Base-by-base conservation (phyloP, 2,113 vertebrate species). In the Chascanopsetta lugubris region DNA sequence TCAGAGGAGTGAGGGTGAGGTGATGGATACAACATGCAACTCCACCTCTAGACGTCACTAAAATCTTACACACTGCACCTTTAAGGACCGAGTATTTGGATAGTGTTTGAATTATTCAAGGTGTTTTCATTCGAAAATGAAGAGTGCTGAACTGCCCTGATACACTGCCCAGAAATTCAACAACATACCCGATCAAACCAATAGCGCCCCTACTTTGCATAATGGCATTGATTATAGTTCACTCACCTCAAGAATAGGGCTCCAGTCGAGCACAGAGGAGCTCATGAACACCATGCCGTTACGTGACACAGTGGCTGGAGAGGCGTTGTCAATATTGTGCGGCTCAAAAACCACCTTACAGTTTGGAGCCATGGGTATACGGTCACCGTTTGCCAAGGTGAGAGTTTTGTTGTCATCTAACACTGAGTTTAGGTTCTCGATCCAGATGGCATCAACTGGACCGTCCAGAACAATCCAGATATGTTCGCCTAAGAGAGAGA, bases 231-330 rank as follows among this genome's bases (percentile, higher is more conserved):
- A 38, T 46, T 46, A 0, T 5, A 38, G 13, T 21, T 20, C 1
- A 18, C 83, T 85, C 79, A 98, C 97, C 95, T 99, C 95, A 64
- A 99, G 93, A 71, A 99, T 93, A 10, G 96, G 95, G 50, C 92
- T 96, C 96, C 97, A 99, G 61, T 9, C 94, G 11, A 99, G 94
- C 69, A 98, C 82, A 3, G 95, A 99, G 12, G 97, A 98, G 77
- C 97, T 99, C 96, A 99, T 98, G 83, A 98, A 99, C 55, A 99
- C 96, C 95, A 99, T 99, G 17, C 97, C 97, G 38, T 98, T 99
- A 53, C 97, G 94, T 20, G 97, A 99, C 53, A 99, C 97, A 0
- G 97, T 98, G 47, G 96, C 97, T 1, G 97, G 97, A 18, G 97
- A 99, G 25, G 96, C 96, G 1, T 99, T 99, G 87, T 99, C 97